A percentile compares a stretch with the other conserved stretches of the same genome.
Conservation (phyloP, 2,113 vertebrate species). For the Urocolius indicus region DNA sequence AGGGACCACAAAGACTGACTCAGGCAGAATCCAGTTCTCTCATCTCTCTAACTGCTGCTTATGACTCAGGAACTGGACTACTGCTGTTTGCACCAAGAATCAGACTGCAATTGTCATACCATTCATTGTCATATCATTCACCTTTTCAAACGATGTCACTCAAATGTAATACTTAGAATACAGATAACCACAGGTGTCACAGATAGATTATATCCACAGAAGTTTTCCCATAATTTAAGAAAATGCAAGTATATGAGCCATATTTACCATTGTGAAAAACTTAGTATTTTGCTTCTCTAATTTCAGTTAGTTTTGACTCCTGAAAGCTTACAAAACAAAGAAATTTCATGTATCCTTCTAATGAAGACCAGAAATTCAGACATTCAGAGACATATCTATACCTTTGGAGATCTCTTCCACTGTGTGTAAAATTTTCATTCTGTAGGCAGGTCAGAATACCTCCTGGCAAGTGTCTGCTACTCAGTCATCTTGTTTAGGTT, state of each 20-base stretch:
- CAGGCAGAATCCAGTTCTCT: neutral
- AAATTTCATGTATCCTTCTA: neutral
- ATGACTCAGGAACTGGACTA: neutral
- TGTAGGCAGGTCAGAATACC: neutral
- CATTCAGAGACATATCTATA: neutral
- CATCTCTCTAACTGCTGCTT: neutral
- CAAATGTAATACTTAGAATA: neutral
- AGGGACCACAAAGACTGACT: neutral
- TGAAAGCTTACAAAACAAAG: neutral
- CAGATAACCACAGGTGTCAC: neutral
- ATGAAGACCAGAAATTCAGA: neutral
- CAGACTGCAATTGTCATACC: neutral
- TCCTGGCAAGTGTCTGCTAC: neutral
- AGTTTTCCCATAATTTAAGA: neutral
- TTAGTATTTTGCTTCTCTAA: neutral
- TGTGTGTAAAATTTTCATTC: neutral
- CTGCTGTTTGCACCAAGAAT: neutral
- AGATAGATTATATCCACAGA: neutral
- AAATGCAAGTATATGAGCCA: neutral
- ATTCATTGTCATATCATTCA: neutral
- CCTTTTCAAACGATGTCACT: neutral
- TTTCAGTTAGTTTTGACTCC: neutral
- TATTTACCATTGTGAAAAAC: neutral
- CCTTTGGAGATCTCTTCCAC: neutral
- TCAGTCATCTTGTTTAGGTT: neutral